phyloP scores from a whole-genome alignment of 2,113 vertebrate species.

The Neolamprologus sp. region DNA sequence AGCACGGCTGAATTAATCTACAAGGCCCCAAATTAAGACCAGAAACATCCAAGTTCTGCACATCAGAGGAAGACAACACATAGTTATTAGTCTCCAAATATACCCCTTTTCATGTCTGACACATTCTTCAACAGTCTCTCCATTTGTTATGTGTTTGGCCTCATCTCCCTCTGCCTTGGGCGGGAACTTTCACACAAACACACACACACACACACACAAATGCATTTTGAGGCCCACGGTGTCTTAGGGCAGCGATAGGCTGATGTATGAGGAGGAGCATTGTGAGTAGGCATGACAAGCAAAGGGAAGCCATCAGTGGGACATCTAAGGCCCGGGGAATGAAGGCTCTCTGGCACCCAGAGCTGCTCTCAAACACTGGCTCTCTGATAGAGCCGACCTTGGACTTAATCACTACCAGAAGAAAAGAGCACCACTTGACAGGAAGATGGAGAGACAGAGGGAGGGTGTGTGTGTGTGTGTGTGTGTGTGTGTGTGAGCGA shows the following conservation, averaged over 20 bases:
- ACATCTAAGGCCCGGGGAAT: conserved; percentile 54
- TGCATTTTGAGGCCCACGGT: conserved; percentile 25
- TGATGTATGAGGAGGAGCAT: conserved; percentile 58
- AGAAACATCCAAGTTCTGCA: conserved; percentile 36
- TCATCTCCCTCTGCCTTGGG: conserved; percentile 18
- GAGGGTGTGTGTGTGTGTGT: background rate
- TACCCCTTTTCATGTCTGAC: conserved; percentile 58
- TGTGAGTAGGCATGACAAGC: conserved; percentile 55
- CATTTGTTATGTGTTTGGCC: conserved; percentile 61
- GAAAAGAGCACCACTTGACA: conserved; percentile 54
- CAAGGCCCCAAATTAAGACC: conserved; percentile 52
- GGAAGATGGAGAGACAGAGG: conserved; percentile 51
- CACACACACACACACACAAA: conserved; percentile 1
- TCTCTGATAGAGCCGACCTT: conserved; percentile 61
- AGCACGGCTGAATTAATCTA: conserved; percentile 31
- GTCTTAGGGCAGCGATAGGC: conserved; percentile 50
- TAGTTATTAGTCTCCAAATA: conserved; percentile 41
- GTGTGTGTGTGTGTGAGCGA: background rate
- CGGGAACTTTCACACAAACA: conserved; percentile 41
- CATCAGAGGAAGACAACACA: conserved; percentile 44
- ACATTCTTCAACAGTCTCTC: conserved; percentile 53
- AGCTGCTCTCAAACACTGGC: conserved; percentile 50
- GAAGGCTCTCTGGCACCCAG: conserved; percentile 54
- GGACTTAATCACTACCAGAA: conserved; percentile 67
- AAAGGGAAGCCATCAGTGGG: conserved; percentile 53